Evolutionary conservation across 1,140 invertebrate genomes (phyloP), one percentile per base, ranked within the genome.

Genomic region (Papilio glaucus): DNA sequence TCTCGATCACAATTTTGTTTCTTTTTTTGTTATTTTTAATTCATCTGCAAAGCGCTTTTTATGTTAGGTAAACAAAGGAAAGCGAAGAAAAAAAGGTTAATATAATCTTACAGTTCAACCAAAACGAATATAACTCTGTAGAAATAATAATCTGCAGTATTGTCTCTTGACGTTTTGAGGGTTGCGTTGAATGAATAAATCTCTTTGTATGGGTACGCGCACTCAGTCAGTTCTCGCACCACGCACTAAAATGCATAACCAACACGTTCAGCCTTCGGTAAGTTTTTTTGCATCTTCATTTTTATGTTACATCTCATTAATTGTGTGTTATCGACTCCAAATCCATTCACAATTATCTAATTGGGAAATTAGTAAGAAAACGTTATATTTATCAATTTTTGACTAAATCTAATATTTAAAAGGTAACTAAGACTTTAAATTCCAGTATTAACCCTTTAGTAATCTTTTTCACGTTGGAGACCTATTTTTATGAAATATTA

Each of bases 1-100:
- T 88, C 86, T 85, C 80, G 75, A 89, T 81, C 78, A 83, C 33
- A 69, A 73, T 72, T 76, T 79, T 78, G 77, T 85, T 88, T 86
- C 84, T 82, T 80, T 85, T 85, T 80, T 73, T 70, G 77, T 68
- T 72, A n/a, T n/a, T n/a, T n/a, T n/a, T n/a, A n/a, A n/a, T n/a
- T n/a, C n/a, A n/a, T n/a, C n/a, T n/a, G n/a, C n/a, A n/a, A n/a
- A n/a, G n/a, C n/a, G n/a, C n/a, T n/a, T n/a, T n/a, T n/a, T n/a
- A n/a, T n/a, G n/a, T n/a, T n/a, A n/a, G n/a, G n/a, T n/a, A n/a
- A n/a, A n/a, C n/a, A n/a, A n/a, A n/a, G n/a, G n/a, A n/a, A n/a
- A n/a, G n/a, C n/a, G n/a, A n/a, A n/a, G n/a, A n/a, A n/a, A n/a
- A n/a, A n/a, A n/a, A n/a, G n/a, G n/a, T n/a, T n/a, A n/a, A n/a